Conservation (phyloP, 2,797 vertebrate genomes). For the Gymnoscopelus microlampas region DNA sequence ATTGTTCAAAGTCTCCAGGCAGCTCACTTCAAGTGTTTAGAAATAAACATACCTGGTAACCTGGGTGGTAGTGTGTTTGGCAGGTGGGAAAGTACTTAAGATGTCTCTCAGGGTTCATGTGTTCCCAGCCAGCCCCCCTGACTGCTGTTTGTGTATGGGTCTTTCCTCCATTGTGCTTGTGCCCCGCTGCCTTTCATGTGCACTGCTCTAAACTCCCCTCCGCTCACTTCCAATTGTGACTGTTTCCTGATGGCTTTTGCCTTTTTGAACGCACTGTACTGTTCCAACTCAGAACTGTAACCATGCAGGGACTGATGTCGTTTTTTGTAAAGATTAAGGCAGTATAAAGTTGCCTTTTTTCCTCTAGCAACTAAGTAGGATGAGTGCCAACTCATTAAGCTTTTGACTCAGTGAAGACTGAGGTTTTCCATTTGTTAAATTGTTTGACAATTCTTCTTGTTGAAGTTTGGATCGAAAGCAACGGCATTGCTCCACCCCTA, state of each 20-base stretch:
- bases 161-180: conserved; percentile 44
- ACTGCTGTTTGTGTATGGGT: conserved; percentile 49
- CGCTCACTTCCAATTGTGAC: conserved; percentile 45
- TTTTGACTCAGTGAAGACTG: conserved; percentile 19
- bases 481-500: conserved; percentile 8
- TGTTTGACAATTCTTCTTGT: conserved; percentile 36
- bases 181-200: conserved; percentile 42
- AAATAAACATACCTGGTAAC: conserved; percentile 13
- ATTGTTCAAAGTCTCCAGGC: conserved; percentile 21
- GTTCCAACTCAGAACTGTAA: conserved; percentile 25
- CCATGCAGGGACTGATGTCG: conserved; percentile 45
- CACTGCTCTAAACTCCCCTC: conserved; percentile 23
- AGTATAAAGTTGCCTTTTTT: conserved; percentile 34
- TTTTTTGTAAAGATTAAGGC: conserved; percentile 49
- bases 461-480: conserved; percentile 31
- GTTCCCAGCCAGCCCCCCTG: conserved; percentile 20
- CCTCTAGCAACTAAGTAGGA: conserved; percentile 36
- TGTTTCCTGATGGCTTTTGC: conserved; percentile 45
- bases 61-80: conserved; percentile 27
- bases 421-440: conserved; percentile 25
- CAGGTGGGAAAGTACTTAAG: conserved; percentile 56
- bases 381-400: conserved; percentile 33
- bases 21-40: conserved; percentile 17
- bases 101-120: conserved; percentile 33
- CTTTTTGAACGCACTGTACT: conserved; percentile 11